Percentiles rank a stretch among this genome's conserved stretches.
Evolutionary conservation across 2,888 invertebrate genomes (phyloP).

Genomic region (Apodemia zela): DNA sequence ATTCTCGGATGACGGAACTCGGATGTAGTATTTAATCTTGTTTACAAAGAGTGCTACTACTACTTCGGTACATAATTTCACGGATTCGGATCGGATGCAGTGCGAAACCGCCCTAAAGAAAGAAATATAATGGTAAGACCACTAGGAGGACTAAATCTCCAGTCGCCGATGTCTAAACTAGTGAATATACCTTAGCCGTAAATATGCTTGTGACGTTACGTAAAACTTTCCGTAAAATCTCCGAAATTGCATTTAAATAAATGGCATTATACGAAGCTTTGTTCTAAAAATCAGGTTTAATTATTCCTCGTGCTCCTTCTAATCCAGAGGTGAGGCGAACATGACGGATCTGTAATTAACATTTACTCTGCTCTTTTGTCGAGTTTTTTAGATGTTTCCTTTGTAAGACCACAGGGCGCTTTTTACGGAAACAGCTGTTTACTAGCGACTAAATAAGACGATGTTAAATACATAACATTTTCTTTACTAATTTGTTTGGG

Average conservation of each 20-base stretch:
- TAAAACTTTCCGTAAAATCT: neutral
- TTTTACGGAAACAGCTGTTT: neutral
- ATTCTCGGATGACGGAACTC: too few species aligned
- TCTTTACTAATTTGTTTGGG: too few species aligned
- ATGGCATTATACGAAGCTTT: neutral
- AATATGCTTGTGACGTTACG: neutral
- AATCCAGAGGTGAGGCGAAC: conserved; percentile 2
- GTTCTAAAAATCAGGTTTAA: conserved; percentile 1
- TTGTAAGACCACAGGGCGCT: neutral
- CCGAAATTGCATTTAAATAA: neutral
- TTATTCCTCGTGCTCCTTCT: neutral
- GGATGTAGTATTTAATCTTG: too few species aligned
- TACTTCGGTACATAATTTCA: too few species aligned
- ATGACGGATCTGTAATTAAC: conserved; percentile 11
- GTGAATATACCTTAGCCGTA: neutral
- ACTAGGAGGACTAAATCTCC: too few species aligned
- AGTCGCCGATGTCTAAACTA: too few species aligned
- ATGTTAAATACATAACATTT: too few species aligned
- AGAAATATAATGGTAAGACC: too few species aligned
- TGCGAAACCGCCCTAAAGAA: too few species aligned
- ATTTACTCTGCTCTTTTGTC: neutral
- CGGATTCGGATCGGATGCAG: too few species aligned
- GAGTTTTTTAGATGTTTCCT: neutral
- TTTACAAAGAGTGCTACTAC: too few species aligned
- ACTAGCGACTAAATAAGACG: neutral